Conservation (phyloP, 2,888 invertebrate genomes). For the Tetragonula carbonaria region DNA sequence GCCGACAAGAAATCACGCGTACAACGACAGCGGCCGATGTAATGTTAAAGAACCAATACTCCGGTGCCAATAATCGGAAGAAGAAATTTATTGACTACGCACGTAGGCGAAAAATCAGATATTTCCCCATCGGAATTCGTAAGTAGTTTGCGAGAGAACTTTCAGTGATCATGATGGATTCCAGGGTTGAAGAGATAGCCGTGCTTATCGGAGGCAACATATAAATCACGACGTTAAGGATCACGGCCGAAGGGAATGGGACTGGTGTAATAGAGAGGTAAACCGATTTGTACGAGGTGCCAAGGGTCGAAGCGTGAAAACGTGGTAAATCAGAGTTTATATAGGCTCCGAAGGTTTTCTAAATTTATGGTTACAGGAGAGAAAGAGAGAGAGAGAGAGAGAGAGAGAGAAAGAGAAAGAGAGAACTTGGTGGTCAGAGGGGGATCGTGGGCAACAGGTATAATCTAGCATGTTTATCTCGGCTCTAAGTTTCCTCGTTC, state of each 20-base stretch:
- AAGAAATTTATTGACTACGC: no score
- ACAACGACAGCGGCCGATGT: no score
- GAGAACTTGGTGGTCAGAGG: slow-evolving; percentile 38
- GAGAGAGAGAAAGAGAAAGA: no score
- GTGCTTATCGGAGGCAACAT: slow-evolving; percentile 7
- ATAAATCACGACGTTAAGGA: slow-evolving; percentile 38
- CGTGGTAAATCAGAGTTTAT: slow-evolving; percentile 65
- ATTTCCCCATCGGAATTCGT: no score
- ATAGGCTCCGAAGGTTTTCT: slow-evolving; percentile 62
- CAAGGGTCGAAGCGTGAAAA: slow-evolving; percentile 64
- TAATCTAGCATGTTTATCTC: slow-evolving; percentile 65
- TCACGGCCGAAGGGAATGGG: slow-evolving; percentile 32
- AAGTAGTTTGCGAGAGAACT: neutral
- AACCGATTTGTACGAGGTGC: slow-evolving; percentile 64
- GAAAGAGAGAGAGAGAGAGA: neutral
- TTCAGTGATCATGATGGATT: neutral
- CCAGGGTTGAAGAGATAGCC: neutral
- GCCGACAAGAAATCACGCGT: no score
- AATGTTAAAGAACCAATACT: no score
- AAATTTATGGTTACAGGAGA: slow-evolving; percentile 61
- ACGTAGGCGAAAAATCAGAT: no score
- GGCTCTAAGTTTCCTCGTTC: slow-evolving; percentile 58
- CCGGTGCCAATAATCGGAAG: no score
- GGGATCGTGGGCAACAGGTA: slow-evolving; percentile 63
- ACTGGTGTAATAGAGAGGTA: slow-evolving; percentile 47